A percentile compares a stretch with the other conserved stretches of the same genome.
Conservation (phyloP, 2,888 invertebrate genomes). For the Kryphioiulus occultus region DNA sequence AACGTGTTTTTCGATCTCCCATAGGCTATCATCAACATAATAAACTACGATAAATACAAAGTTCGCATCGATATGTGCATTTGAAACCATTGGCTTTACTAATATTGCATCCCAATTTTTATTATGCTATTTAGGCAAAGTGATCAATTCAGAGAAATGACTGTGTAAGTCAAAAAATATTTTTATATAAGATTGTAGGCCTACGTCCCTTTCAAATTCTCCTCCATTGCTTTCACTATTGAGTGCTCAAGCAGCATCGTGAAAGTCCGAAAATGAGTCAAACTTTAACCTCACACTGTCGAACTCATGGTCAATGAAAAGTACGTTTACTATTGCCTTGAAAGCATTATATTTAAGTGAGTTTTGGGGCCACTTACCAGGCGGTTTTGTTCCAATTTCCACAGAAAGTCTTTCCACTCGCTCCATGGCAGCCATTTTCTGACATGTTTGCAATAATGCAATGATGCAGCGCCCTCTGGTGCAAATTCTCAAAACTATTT, state of each 20-base stretch:
- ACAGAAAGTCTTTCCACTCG: conserved; percentile 36
- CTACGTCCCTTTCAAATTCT: not conserved
- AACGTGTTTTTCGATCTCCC: no score
- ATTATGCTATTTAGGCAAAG: no score
- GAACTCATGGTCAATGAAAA: not conserved
- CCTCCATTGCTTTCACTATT: not conserved
- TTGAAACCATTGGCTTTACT: no score
- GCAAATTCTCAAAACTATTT: not conserved
- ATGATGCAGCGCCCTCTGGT: not conserved
- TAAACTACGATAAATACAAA: not conserved
- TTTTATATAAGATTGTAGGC: not conserved
- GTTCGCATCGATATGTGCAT: no score
- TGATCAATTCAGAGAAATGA: not conserved
- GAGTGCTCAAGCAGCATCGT: not conserved
- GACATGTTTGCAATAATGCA: conserved; percentile 50
- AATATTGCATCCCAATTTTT: no score
- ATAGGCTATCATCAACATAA: not conserved
- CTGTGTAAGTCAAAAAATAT: no score
- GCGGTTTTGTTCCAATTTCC: conserved; percentile 37
- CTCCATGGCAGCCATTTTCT: conserved; percentile 50
- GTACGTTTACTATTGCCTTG: not conserved
- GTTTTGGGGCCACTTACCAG: not conserved
- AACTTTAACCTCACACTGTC: not conserved
- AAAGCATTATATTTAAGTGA: not conserved
- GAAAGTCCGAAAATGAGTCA: not conserved